Base-by-base conservation (phyloP, 2,113 vertebrate genomes). In the Eretmochelys imbricata region DNA sequence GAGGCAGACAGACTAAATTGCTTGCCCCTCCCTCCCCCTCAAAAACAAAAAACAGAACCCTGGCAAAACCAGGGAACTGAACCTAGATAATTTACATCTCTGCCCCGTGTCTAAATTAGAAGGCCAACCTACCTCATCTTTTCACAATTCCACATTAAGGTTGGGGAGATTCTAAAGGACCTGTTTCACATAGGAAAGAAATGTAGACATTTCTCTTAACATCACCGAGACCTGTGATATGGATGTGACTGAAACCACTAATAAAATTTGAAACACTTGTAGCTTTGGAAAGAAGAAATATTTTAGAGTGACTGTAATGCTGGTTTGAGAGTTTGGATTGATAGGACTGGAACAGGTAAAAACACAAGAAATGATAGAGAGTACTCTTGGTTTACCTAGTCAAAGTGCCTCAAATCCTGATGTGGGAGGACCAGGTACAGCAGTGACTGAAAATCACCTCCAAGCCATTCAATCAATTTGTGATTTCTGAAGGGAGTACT, bases 281-380 rank as follows among this genome's bases (percentile, higher is more conserved):
- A 85, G 82, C 87, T 94, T 93, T 31, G 87, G 89, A 51, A 89
- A 31, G 69, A 69, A 69, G 35, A n/a, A n/a, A 84, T 80, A 96
- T 95, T 95, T 82, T 93, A 84, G 88, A 85, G 76, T 46, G 75
- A 72, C 93, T 29, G 80, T 31, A 65, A 89, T 93, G 94, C 35
- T 69, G 48, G 59, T 85, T 94, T 13, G 84, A 91, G 80, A 89
- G 24, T 78, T 78, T 90, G 87, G 82, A 76, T 90, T 93, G 80
- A 48, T 87, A 76, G 2, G 90, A 75, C 82, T 89, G 91, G 1
- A 1, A 88, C 42, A 89, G 91, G 69, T 5, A 79, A 93, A 94
- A 91, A 48, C 69, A 80, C 85, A 29, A 6, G 5, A 55, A 94
- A 86, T 22, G 62, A 22, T 25, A 80, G 62, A 62, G 59, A 62